Percentiles rank a stretch among this genome's conserved stretches.
These are phyloP conservation scores for Vandiemenella viatica DNA, from an alignment of 2,888 invertebrate species.

Conservation along the genomic window DNA sequence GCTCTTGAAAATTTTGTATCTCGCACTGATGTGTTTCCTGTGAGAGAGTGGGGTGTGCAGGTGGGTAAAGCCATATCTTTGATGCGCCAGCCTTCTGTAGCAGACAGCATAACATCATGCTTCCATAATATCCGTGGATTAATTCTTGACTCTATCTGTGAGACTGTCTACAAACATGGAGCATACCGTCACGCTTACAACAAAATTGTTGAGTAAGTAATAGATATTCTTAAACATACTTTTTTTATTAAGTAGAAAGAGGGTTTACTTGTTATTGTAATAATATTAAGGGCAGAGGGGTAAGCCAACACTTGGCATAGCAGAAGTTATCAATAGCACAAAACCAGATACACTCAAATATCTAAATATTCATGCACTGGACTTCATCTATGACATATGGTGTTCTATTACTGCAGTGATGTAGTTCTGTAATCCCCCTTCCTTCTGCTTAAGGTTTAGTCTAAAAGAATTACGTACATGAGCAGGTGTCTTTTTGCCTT, in stretches of 20 bases:
- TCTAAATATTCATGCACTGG: no score
- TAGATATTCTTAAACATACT: background rate
- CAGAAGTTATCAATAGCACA: no score
- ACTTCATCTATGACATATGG: no score
- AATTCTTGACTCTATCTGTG: background rate
- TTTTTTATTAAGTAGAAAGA: background rate
- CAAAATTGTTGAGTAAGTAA: background rate
- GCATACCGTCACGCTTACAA: background rate
- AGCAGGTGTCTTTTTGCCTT: no score
- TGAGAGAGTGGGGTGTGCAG: slow-evolving; percentile 49
- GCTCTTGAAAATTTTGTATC: slow-evolving; percentile 49
- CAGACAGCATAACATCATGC: background rate
- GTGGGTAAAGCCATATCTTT: slow-evolving; percentile 42
- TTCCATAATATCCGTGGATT: background rate
- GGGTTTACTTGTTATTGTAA: background rate
- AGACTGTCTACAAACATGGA: background rate
- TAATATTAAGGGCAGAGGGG: no score
- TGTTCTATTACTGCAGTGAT: no score
- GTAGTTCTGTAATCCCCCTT: no score
- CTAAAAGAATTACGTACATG: no score
- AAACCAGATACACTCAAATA: no score
- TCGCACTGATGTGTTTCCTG: slow-evolving; percentile 29
- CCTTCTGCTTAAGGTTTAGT: no score
- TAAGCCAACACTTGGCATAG: no score
- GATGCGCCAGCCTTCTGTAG: background rate